Conservation (phyloP, 2,797 vertebrate species). For the Poecilia wingei region DNA sequence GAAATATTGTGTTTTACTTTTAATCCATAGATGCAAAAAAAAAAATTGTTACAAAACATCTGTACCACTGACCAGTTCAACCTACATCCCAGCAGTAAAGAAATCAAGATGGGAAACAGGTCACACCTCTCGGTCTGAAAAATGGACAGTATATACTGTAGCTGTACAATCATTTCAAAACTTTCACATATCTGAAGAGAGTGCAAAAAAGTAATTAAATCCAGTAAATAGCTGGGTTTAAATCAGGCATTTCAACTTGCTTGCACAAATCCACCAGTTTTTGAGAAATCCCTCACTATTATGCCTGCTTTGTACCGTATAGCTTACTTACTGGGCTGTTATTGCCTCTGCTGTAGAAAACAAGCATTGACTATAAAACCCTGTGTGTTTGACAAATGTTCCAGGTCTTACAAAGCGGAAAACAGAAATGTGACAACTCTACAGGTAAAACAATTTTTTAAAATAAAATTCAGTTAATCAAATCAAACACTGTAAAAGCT, state of each 20-base stretch:
- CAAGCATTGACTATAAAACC: constrained; percentile 37
- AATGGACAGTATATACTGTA: constrained; percentile 28
- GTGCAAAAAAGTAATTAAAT: constrained; percentile 68
- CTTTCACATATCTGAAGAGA: constrained; percentile 74
- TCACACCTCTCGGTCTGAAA: constrained; percentile 31
- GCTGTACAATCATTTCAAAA: constrained; percentile 41
- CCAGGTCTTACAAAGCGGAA: constrained; percentile 26
- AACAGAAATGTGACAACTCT: constrained; percentile 30
- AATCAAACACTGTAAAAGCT: background rate
- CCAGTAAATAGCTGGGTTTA: constrained; percentile 56
- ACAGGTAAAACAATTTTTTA: constrained; percentile 6
- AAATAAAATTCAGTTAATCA: background rate
- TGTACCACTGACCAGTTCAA: constrained; percentile 45
- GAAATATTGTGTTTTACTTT: constrained; percentile 33
- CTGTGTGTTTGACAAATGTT: constrained; percentile 38
- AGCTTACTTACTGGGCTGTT: constrained; percentile 77
- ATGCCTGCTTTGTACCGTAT: constrained; percentile 66
- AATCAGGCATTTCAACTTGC: constrained; percentile 51
- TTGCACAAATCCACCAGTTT: constrained; percentile 53
- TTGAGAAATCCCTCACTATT: constrained; percentile 64
- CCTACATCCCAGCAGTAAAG: constrained; percentile 36
- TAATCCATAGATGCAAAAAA: constrained; percentile 48
- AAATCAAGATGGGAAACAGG: constrained; percentile 41
- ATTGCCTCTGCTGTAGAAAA: constrained; percentile 55
- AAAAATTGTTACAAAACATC: constrained; percentile 30